Evolutionary conservation across 2,797 vertebrate genomes (phyloP), one percentile per base, ranked within the genome.

Genomic region (Sylvilagus floridanus): DNA sequence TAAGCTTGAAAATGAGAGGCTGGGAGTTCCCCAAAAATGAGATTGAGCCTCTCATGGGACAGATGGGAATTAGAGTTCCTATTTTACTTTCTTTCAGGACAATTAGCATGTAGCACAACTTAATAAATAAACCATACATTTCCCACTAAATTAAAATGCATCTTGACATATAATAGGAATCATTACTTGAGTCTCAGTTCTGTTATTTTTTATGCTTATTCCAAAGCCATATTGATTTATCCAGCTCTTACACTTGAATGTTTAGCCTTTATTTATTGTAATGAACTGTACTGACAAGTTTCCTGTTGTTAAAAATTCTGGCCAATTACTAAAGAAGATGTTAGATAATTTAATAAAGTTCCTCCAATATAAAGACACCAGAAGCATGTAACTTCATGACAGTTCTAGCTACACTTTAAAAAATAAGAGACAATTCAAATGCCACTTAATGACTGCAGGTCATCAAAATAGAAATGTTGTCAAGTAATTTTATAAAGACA

Each of bases 161-260:
- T 30, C 72, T 76, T 88, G 57, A 22, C 1, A 63, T 77, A 26
- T 42, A 65, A 78, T 42, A 30, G 17, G 35, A 50, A 54, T 63
- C 13, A 79, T 17, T 82, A 88, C 13, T 93, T 86, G 7, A 72
- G 83, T 91, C 75, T 94, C 30, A 71, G 1, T 71, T 89, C 30
- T 37, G 12, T 65, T 35, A 22, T 72, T 62, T 89, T 90, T 82
- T 81, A 35, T 69, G 47, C 22, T 79, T 28, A 81, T 32, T 11
- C 37, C 52, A 71, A 93, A 88, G 22, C 19, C 12, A 76, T 89
- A 66, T 5, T 88, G 63, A 95, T 52, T 90, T 57, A 21, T 57
- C 16, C 54, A 57, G 42, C 19, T 57, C 54, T 57, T 57, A 57
- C 54, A 42, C 69, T 12, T 84, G 73, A 2, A 77, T 30, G 37